These are phyloP conservation scores for Agonopterix heracliana DNA, from an alignment of 2,888 invertebrate species.

Conservation along the genomic window DNA sequence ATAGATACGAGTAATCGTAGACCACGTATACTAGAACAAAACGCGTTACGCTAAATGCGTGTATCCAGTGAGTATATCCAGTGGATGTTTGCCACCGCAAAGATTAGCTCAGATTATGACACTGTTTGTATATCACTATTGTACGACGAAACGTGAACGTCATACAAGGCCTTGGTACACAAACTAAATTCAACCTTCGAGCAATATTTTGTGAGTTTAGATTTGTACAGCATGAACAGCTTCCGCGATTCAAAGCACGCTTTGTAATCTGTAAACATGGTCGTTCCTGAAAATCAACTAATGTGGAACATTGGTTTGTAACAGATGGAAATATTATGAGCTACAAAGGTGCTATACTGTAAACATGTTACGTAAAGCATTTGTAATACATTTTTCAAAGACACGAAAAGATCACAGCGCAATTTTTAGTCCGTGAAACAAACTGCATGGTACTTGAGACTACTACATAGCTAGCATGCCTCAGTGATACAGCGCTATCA, in stretches of 20 bases:
- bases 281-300: neutral
- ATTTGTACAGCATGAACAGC: neutral
- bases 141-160: constrained; percentile 12
- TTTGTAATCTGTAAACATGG: neutral
- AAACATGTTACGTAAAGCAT: neutral
- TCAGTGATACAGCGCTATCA: too few relatives aligned
- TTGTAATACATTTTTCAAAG: neutral
- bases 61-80: too few relatives aligned
- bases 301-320: constrained; percentile 1
- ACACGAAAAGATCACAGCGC: too few relatives aligned
- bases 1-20: too few relatives aligned
- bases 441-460: too few relatives aligned
- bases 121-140: constrained; percentile 22
- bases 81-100: constrained; percentile 18
- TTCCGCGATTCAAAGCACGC: neutral
- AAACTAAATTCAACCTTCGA: constrained; percentile 3
- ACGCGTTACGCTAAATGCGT: too few relatives aligned
- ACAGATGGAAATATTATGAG: neutral
- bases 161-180: constrained; percentile 4
- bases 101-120: constrained; percentile 34
- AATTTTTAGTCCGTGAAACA: too few relatives aligned
- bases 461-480: too few relatives aligned
- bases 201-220: neutral
- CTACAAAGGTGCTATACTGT: neutral
- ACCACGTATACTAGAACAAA: too few relatives aligned